Evolutionary conservation across 2,797 vertebrate species (phyloP), one percentile per base, ranked within the genome.

Genomic region (Danio choprae): DNA sequence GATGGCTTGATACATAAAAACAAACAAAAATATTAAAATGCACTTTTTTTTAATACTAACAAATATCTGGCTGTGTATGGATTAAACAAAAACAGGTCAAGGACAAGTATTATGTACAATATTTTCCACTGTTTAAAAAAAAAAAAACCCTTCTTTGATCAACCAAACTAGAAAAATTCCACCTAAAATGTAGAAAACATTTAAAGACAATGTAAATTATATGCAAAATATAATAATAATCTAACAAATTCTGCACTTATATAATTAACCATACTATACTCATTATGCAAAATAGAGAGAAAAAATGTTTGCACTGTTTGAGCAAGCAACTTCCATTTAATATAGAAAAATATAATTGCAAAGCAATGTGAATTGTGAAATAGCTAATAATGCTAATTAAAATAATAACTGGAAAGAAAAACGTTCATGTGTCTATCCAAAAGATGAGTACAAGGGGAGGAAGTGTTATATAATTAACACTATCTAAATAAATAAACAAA

Each of bases 401-500:
- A 62, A 40, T 38, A 62, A 40, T 38, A 51, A 20, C 7, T n/a
- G 41, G n/a, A 36, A 62, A 5, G 6, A 29, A 29, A 53, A 70
- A 48, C 3, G 1, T 62, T 62, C 11, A 36, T 63, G 48, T 18
- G 8, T 53, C 50, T 51, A 63, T 75, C 46, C 1, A 76, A 59
- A 65, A 18, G 44, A 74, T 22, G 44, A 4, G 10, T 50, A 38
- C 43, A 50, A 59, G 71, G 64, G 43, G 63, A 74, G 51, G 43
- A 63, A 53, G 55, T 81, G 73, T 72, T 53, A 80, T 80, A 69
- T 83, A 83, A 80, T 79, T 68, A 82, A 74, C 80, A 63, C 76
- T 56, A 77, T 41, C 56, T 72, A 81, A 86, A 77, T 64, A 72
- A 77, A 79, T 41, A 81, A 80, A 83, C 55, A 72, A 77, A 79